Percentiles rank a stretch among this genome's conserved stretches.
Evolutionary conservation across 1,140 invertebrate genomes (phyloP).

Genomic region (Pissodes strobi): DNA sequence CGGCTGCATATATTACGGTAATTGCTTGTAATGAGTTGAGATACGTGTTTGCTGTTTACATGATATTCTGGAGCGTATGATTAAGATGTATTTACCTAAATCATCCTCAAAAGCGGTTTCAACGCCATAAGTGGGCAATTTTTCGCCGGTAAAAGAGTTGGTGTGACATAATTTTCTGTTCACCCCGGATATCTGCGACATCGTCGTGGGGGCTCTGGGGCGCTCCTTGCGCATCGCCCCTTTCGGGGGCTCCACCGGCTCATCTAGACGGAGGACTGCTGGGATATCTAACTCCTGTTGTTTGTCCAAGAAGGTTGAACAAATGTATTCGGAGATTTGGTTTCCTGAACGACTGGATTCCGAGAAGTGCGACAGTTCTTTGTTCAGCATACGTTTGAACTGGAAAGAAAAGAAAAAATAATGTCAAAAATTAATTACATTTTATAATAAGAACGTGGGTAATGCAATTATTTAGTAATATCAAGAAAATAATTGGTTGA

Average conservation of each 20-base stretch:
- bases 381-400: slow-evolving; percentile 99
- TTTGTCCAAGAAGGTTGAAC: slow-evolving; percentile 97
- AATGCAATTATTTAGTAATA: too few relatives aligned
- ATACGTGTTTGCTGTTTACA: too few relatives aligned
- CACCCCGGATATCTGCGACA: slow-evolving; percentile 91
- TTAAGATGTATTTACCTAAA: slow-evolving; percentile 59
- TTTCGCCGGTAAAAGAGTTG: slow-evolving; percentile 88
- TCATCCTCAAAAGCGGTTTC: slow-evolving; percentile 89
- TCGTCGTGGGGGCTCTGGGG: slow-evolving; percentile 63
- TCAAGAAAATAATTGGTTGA: too few relatives aligned
- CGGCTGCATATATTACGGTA: too few relatives aligned
- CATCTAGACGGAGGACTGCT: slow-evolving; percentile 75
- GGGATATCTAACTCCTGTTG: slow-evolving; percentile 95
- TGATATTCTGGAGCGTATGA: too few relatives aligned
- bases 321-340: slow-evolving; percentile 99
- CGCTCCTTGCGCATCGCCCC: slow-evolving; percentile 68
- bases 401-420: slow-evolving; percentile 64
- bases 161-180: slow-evolving; percentile 85
- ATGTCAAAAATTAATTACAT: neutral
- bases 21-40: too few relatives aligned
- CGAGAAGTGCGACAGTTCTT: slow-evolving; percentile 98
- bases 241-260: slow-evolving; percentile 61
- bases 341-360: slow-evolving; percentile 98
- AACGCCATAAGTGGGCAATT: slow-evolving; percentile 88
- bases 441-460: neutral